These are phyloP conservation scores for Cyanoramphus novaezelandiae DNA, from an alignment of 2,113 vertebrate genomes.

Conservation along the genomic window DNA sequence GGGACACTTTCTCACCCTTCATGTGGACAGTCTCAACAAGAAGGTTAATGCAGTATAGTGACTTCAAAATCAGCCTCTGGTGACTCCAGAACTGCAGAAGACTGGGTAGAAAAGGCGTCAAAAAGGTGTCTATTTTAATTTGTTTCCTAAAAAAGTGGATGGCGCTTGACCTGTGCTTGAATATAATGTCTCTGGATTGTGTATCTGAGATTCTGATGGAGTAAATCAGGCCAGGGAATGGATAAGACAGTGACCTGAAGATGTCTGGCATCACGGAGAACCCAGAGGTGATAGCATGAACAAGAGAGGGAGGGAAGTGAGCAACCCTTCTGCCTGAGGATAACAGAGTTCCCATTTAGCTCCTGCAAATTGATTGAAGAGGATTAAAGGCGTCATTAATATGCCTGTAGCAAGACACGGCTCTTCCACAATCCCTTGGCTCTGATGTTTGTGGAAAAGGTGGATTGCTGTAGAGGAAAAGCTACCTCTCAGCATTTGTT, in stretches of 20 bases:
- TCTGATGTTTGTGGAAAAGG: not conserved
- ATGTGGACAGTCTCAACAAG: not conserved
- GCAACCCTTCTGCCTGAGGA: not conserved
- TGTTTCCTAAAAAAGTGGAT: not conserved
- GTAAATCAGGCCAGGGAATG: not conserved
- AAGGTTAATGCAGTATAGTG: not conserved
- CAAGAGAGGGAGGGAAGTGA: not conserved
- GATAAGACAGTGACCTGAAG: not conserved
- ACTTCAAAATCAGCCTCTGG: not conserved
- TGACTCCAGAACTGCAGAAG: not conserved
- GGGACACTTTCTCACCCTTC: not conserved
- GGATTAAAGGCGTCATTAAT: conserved; percentile 14
- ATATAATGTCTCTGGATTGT: not conserved
- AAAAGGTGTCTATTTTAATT: fast-evolving
- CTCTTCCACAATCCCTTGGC: not conserved
- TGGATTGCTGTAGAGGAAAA: not conserved
- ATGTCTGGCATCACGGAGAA: not conserved
- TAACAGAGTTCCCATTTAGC: not conserved
- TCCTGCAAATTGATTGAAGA: not conserved
- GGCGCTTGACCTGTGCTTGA: not conserved
- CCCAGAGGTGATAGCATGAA: not conserved
- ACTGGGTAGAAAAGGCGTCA: not conserved
- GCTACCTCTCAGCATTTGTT: not conserved
- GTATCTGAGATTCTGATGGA: not conserved
- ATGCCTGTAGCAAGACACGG: not conserved